Evolutionary conservation across 2,797 vertebrate genomes (phyloP), one percentile per base, ranked within the genome.

Genomic region (Enteromius anoplus): DNA sequence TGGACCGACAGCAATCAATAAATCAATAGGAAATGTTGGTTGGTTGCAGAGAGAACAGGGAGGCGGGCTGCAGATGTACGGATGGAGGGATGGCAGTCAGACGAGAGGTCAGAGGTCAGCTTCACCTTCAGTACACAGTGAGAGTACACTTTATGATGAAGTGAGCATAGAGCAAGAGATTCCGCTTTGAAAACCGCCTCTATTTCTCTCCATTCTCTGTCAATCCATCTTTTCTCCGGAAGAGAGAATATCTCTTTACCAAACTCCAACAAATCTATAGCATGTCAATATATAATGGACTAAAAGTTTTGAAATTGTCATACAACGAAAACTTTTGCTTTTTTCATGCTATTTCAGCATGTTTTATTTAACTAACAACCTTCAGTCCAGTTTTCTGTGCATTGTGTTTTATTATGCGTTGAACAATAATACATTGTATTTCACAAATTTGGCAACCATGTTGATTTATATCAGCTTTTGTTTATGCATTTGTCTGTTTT

Each of bases 11-110:
- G 93, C 91, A 93, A 97, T 98, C 97, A 96, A 97, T 98, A 98
- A 97, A 98, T 98, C 97, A 97, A 97, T 97, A 94, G 94, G 95
- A 96, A 97, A 96, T 95, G 95, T 96, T 97, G 95, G 95, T 96
- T 97, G 96, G 96, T 95, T 98, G 96, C 96, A 95, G 95, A 96
- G 96, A 93, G 96, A 94, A 95, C 95, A 92, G 95, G 96, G 95
- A 95, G 95, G 93, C 95, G 95, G 95, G 95, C 95, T 93, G 91
- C 95, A 96, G 96, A 97, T 96, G 95, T 96, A 96, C 96, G 95
- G 95, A 96, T 94, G 90, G 88, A 93, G 89, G 90, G 94, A 91
- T 94, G 93, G 91, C 93, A 94, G 93, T 92, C 93, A 90, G 90
- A 88, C 81, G 86, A 92, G 92, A 95, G 94, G 95, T 93, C 93